A percentile compares a stretch with the other conserved stretches of the same genome.
Conservation (phyloP, 2,113 vertebrate genomes). For the Microcebus tavaratra region DNA sequence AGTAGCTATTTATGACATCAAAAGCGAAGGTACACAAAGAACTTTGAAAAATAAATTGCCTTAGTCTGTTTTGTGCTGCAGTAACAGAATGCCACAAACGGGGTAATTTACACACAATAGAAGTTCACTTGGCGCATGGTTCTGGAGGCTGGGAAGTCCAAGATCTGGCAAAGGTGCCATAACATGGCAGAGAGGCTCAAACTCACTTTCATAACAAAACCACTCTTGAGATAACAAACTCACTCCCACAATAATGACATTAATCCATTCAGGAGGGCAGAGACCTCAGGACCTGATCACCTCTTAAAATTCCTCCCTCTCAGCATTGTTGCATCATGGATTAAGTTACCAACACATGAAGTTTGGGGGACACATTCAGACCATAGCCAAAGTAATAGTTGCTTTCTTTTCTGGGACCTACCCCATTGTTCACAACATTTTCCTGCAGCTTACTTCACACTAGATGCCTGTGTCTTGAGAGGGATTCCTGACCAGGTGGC, state of each 20-base stretch:
- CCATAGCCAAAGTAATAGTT: background rate
- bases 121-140: background rate
- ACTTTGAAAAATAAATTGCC: background rate
- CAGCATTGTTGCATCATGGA: background rate
- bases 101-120: background rate
- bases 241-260: background rate
- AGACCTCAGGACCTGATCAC: background rate
- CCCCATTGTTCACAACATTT: background rate
- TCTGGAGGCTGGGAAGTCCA: background rate
- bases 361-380: background rate
- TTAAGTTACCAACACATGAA: background rate
- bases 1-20: background rate
- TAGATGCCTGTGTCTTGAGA: background rate
- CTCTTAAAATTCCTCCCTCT: background rate
- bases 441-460: background rate
- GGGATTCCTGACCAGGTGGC: background rate
- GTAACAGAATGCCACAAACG: background rate
- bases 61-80: background rate
- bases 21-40: background rate
- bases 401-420: background rate
- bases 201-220: background rate
- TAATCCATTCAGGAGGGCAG: background rate
- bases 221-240: background rate
- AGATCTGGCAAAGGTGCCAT: background rate
- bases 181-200: background rate